These are phyloP conservation scores for Melanostoma mellinum DNA, from an alignment of 2,888 invertebrate species.

Conservation along the genomic window DNA sequence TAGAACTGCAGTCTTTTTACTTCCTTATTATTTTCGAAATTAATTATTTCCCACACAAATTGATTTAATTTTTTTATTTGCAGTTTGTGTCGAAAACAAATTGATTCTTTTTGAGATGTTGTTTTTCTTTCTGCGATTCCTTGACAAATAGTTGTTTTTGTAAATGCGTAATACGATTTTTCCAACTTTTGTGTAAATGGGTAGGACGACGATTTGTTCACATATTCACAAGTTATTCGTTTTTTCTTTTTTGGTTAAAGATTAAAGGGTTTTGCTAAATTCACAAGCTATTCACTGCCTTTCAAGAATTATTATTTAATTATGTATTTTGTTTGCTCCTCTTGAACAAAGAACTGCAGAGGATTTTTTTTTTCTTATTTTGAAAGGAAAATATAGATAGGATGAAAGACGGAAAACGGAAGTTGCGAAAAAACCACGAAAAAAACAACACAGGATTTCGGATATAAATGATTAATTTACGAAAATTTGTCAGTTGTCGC, in stretches of 20 bases:
- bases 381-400: slow-evolving; percentile 36
- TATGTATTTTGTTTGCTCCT: slow-evolving; percentile 18
- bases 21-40: slow-evolving; percentile 33
- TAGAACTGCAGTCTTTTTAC: slow-evolving; percentile 45
- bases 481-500: background rate
- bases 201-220: slow-evolving; percentile 49
- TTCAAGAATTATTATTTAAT: slow-evolving; percentile 28
- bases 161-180: slow-evolving; percentile 62
- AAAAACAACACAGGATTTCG: slow-evolving; percentile 31
- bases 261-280: slow-evolving; percentile 1
- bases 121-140: slow-evolving; percentile 15
- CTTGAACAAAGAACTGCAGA: slow-evolving; percentile 50
- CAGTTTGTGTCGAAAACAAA: slow-evolving; percentile 1
- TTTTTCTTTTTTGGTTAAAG: slow-evolving; percentile 35
- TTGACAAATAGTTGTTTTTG: slow-evolving; percentile 37
- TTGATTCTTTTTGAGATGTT: background rate
- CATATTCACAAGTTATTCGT: slow-evolving; percentile 19
- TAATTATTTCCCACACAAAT: slow-evolving; percentile 30
- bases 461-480: slow-evolving; percentile 8
- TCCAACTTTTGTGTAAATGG: slow-evolving; percentile 21
- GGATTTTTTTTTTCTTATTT: slow-evolving; percentile 22
- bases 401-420: slow-evolving; percentile 38
- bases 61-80: slow-evolving; percentile 25
- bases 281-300: too few relatives aligned
- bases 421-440: slow-evolving; percentile 29